Percentiles rank a stretch among this genome's conserved stretches.
These are phyloP conservation scores for Synanthedon tipuliformis DNA, from an alignment of 2,888 invertebrate species.

Conservation along the genomic window DNA sequence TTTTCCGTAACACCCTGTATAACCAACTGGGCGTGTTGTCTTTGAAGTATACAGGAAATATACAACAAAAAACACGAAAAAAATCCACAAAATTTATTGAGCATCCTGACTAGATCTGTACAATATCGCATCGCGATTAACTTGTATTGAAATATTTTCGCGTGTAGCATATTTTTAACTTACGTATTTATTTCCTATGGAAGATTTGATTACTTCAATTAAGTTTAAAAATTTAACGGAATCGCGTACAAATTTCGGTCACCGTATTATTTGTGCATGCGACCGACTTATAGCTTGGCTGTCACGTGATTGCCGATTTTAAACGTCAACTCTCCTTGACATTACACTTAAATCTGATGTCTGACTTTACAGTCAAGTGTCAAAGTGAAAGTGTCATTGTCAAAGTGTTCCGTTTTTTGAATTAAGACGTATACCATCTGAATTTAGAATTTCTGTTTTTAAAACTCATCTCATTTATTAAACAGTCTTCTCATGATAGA, in stretches of 20 bases:
- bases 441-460: too few relatives aligned
- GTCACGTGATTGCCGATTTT: conserved; percentile 3
- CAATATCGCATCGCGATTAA: conserved; percentile 16
- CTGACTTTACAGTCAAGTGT: too few relatives aligned
- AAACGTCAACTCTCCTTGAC: conserved; percentile 15
- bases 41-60: too few relatives aligned
- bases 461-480: too few relatives aligned
- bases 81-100: conserved; percentile 38
- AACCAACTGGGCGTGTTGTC: too few relatives aligned
- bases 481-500: too few relatives aligned
- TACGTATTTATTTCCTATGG: conserved; percentile 63
- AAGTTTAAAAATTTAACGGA: conserved; percentile 26
- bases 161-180: conserved; percentile 41
- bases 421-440: too few relatives aligned
- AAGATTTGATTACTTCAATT: conserved; percentile 57
- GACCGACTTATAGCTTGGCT: conserved; percentile 19
- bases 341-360: conserved; percentile 4
- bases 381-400: too few relatives aligned
- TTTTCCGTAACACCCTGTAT: too few relatives aligned
- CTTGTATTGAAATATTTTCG: conserved; percentile 38
- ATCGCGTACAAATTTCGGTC: conserved; percentile 43
- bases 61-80: conserved; percentile 18
- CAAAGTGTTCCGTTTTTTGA: too few relatives aligned
- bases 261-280: conserved; percentile 46
- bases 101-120: conserved; percentile 40